Conservation (phyloP, 2,888 invertebrate species). For the Laothoe populi region DNA sequence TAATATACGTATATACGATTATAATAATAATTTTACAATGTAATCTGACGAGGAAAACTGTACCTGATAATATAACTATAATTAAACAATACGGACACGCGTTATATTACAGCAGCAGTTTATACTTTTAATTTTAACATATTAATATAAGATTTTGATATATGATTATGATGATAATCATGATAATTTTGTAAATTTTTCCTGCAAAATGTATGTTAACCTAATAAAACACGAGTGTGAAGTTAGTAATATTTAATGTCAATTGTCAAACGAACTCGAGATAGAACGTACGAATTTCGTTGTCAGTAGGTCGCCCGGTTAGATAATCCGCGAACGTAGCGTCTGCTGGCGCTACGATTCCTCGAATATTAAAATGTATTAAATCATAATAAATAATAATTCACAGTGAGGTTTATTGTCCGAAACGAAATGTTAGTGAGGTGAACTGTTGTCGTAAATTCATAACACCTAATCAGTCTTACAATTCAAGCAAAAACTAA, state of each 20-base stretch:
- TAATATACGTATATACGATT: too few species aligned
- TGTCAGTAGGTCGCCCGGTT: slow-evolving; percentile 59
- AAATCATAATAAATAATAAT: slow-evolving; percentile 46
- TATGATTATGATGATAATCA: not conserved
- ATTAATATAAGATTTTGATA: not conserved
- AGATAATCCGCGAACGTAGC: slow-evolving; percentile 40
- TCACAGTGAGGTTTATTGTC: slow-evolving; percentile 20
- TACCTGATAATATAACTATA: not conserved
- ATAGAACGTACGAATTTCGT: slow-evolving; percentile 54
- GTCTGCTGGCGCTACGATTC: slow-evolving; percentile 42
- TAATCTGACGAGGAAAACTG: not conserved
- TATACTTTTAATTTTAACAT: not conserved
- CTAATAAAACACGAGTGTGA: slow-evolving; percentile 37
- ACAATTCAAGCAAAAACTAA: slow-evolving; percentile 28
- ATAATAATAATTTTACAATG: not conserved
- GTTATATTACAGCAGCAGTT: not conserved
- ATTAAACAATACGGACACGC: not conserved
- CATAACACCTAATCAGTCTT: slow-evolving; percentile 27
- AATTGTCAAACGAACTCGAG: slow-evolving; percentile 53
- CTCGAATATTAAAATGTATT: slow-evolving; percentile 45
- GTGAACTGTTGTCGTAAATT: slow-evolving; percentile 24
- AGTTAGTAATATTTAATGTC: slow-evolving; percentile 49
- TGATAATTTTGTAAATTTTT: not conserved
- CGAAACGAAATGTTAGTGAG: slow-evolving; percentile 43
- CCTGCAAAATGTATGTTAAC: slow-evolving; percentile 7